A percentile compares a stretch with the other conserved stretches of the same genome.
Evolutionary conservation across 2,888 invertebrate species (phyloP).

Genomic region (Acanthopleura granulata): DNA sequence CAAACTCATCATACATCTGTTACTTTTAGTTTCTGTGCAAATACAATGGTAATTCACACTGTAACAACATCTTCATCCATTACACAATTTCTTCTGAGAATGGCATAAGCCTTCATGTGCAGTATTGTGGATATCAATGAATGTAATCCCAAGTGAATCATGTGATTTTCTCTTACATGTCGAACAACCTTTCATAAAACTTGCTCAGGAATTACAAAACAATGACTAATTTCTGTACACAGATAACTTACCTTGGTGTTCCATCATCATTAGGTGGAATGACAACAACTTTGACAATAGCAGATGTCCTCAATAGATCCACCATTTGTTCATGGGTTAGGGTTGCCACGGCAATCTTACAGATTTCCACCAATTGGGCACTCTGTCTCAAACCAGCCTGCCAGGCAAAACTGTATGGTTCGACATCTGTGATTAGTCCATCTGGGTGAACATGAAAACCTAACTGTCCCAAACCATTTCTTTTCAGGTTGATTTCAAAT

Average conservation of each 20-base stretch:
- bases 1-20: too few species aligned
- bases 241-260: constrained; percentile 72
- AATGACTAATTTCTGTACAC: too few species aligned
- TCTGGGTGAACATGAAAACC: constrained; percentile 88
- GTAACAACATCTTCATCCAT: too few species aligned
- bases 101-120: too few species aligned
- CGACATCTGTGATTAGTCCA: constrained; percentile 94
- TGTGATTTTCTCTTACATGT: too few species aligned
- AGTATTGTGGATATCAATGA: too few species aligned
- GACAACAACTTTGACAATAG: constrained; percentile 86
- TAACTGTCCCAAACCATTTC: constrained; percentile 86
- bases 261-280: constrained; percentile 82
- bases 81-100: too few species aligned
- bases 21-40: too few species aligned
- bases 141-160: too few species aligned
- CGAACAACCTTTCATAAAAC: too few species aligned
- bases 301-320: constrained; percentile 89
- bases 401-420: constrained; percentile 74
- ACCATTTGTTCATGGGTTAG: constrained; percentile 93
- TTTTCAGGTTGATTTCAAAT: constrained; percentile 83
- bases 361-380: constrained; percentile 90
- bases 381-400: constrained; percentile 89
- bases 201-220: too few species aligned
- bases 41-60: too few species aligned
- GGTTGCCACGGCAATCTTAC: constrained; percentile 89